These are phyloP conservation scores for Bombus soroeensis DNA, from an alignment of 1,140 invertebrate species.

Conservation along the genomic window DNA sequence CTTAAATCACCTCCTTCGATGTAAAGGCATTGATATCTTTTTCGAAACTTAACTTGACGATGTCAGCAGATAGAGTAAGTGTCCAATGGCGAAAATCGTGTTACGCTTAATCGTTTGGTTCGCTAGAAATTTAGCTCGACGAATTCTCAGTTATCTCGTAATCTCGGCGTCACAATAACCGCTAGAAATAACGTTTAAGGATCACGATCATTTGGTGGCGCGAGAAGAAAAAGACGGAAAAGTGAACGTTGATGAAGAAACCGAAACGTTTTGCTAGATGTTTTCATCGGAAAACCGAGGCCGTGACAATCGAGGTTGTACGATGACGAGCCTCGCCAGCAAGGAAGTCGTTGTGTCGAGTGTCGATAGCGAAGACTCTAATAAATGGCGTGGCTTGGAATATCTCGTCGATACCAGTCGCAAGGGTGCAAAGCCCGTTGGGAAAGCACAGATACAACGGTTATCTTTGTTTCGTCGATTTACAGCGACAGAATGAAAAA, in stretches of 20 bases:
- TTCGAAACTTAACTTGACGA: neutral
- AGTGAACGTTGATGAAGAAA: neutral
- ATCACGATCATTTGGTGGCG: neutral
- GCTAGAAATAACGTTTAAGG: neutral
- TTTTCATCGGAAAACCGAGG: slow-evolving; percentile 43
- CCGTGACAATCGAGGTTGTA: slow-evolving; percentile 23
- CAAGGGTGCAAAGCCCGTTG: neutral
- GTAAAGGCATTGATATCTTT: neutral
- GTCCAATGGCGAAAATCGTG: neutral
- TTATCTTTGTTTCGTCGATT: neutral
- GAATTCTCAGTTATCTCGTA: neutral
- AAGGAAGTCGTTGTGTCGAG: slow-evolving; percentile 38
- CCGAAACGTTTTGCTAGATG: slow-evolving; percentile 6
- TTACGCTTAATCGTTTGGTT: neutral
- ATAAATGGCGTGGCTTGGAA: slow-evolving; percentile 29
- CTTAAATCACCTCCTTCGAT: neutral
- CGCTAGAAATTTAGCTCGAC: neutral
- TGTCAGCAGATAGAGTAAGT: neutral
- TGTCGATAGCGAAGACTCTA: slow-evolving; percentile 34
- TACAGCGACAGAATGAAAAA: neutral
- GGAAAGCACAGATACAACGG: neutral
- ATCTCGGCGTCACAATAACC: neutral
- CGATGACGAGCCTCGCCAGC: slow-evolving; percentile 26
- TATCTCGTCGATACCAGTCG: neutral
- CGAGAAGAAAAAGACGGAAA: neutral